These are phyloP conservation scores for Orchesella flavescens DNA, from an alignment of 2,888 invertebrate genomes.

Conservation along the genomic window DNA sequence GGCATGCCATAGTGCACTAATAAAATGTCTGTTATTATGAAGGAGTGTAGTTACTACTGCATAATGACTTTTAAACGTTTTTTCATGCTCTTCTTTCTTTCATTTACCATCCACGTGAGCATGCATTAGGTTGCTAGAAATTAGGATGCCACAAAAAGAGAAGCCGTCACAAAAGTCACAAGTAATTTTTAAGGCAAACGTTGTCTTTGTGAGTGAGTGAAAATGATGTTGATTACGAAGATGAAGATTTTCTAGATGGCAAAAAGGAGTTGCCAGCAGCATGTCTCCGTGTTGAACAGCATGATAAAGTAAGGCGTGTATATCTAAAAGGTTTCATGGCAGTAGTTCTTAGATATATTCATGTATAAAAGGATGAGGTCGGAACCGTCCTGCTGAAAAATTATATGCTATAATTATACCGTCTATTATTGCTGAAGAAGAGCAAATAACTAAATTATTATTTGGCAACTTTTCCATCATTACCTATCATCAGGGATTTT, in stretches of 20 bases:
- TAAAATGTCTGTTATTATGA: conserved; percentile 2
- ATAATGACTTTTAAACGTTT: too few relatives aligned
- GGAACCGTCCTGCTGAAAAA: not conserved
- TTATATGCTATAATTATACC: not conserved
- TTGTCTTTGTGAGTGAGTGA: too few relatives aligned
- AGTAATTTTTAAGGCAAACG: too few relatives aligned
- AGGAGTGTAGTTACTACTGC: too few relatives aligned
- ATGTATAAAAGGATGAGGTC: too few relatives aligned
- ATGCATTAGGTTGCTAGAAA: too few relatives aligned
- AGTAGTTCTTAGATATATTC: too few relatives aligned
- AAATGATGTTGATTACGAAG: too few relatives aligned
- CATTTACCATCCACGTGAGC: too few relatives aligned
- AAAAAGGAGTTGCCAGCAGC: conserved; percentile 3
- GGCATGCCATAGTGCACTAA: not conserved
- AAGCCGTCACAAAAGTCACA: too few relatives aligned
- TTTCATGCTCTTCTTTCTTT: too few relatives aligned
- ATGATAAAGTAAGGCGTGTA: not conserved
- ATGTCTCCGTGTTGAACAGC: not conserved
- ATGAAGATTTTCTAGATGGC: not conserved
- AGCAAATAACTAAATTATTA: conserved; percentile 29
- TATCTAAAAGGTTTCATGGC: not conserved
- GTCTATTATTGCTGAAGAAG: not conserved
- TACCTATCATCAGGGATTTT: conserved; percentile 35
- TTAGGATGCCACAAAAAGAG: too few relatives aligned
- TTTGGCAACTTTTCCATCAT: conserved; percentile 10